Evolutionary conservation across 2,797 vertebrate genomes (phyloP).

Genomic region (Hozukius guyotensis): DNA sequence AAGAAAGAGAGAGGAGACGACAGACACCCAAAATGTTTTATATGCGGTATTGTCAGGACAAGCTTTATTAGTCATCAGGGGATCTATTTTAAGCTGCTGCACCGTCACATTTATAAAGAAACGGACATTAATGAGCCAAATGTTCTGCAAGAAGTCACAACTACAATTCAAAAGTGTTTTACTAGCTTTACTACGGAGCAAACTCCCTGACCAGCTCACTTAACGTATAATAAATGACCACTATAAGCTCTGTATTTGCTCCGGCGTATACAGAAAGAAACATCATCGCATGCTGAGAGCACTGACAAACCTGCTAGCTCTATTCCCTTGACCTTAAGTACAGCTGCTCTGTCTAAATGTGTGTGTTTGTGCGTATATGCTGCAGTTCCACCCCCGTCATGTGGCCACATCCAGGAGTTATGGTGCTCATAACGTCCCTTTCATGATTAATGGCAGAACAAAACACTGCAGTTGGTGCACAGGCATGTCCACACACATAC

Average conservation of each 20-base stretch:
- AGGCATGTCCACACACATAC: conserved; percentile 8
- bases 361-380: conserved; percentile 14
- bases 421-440: conserved; percentile 51
- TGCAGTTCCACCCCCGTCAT: conserved; percentile 46
- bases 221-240: conserved; percentile 34
- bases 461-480: conserved; percentile 53
- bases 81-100: conserved; percentile 27
- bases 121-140: conserved; percentile 5
- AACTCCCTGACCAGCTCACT: conserved; percentile 16
- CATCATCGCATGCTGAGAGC: conserved; percentile 22
- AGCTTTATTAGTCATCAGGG: conserved; percentile 45
- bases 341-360: conserved; percentile 28
- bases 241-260: conserved; percentile 8
- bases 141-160: conserved; percentile 13
- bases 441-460: conserved; percentile 71
- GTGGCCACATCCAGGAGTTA: conserved; percentile 57
- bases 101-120: not conserved
- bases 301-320: conserved; percentile 23
- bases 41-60: conserved; percentile 14
- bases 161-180: not conserved
- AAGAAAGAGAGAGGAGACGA: conserved; percentile 3
- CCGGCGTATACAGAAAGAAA: conserved; percentile 14
- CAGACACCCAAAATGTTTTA: conserved; percentile 14
- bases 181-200: not conserved
- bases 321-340: conserved; percentile 52